Conservation (phyloP, 2,113 vertebrate species). For the Gobiocypris rarus region DNA sequence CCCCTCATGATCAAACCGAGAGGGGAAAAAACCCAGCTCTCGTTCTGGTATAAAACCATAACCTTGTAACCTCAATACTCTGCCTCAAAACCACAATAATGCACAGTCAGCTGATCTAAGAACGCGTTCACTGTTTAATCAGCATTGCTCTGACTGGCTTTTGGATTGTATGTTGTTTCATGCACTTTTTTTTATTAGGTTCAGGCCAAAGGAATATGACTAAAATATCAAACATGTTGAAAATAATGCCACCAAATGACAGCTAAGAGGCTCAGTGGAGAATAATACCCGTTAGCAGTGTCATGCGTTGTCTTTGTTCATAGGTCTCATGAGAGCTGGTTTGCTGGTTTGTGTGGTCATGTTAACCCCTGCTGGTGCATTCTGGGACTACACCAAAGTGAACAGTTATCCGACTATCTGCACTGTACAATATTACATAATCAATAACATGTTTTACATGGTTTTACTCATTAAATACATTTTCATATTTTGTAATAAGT, state of each 20-base stretch:
- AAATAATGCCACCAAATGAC: no score
- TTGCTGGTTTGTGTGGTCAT: not conserved
- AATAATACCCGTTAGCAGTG: no score
- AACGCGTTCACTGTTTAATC: not conserved
- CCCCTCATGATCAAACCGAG: not conserved
- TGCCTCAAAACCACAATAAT: not conserved
- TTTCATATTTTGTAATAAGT: no score
- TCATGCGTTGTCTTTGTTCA: not conserved
- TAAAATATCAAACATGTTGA: no score
- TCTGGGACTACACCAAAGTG: not conserved
- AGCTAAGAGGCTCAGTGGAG: no score
- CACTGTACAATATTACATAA: no score
- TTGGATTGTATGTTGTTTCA: not conserved
- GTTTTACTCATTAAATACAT: no score
- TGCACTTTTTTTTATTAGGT: not conserved
- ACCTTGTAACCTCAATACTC: not conserved
- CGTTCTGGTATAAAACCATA: not conserved
- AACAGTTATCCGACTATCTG: not conserved
- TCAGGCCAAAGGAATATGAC: no score
- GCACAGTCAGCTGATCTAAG: not conserved
- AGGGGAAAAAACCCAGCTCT: not conserved
- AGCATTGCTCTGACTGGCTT: not conserved
- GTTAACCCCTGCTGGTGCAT: slow-evolving; percentile 1
- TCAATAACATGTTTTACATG: no score
- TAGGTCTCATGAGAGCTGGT: no score